Conservation (phyloP, 2,113 vertebrate genomes). For the Chamaetylas fuelleborni region DNA sequence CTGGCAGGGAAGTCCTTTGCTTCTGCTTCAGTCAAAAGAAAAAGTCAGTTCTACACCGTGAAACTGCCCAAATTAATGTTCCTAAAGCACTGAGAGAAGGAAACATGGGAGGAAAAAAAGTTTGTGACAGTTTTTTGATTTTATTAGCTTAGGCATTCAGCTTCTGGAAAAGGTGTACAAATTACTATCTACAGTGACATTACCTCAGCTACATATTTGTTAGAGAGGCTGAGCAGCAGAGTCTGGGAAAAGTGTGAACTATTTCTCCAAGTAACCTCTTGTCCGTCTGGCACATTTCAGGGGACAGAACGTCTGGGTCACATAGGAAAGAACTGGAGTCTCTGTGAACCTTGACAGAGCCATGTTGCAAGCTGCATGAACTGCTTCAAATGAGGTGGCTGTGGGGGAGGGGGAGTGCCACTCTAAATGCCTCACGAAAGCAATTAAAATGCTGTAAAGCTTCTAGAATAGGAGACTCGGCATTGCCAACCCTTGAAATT, state of each 20-base stretch:
- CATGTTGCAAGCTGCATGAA: slow-evolving; percentile 40
- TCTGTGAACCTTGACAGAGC: slow-evolving; percentile 36
- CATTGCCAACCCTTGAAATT: neutral
- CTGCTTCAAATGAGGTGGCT: neutral
- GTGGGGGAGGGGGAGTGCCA: neutral
- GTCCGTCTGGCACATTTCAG: slow-evolving; percentile 56
- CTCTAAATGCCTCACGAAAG: slow-evolving; percentile 6
- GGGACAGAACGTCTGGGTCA: slow-evolving; percentile 50
- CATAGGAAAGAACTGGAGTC: slow-evolving; percentile 27
- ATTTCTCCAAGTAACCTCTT: slow-evolving; percentile 60
- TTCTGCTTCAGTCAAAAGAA: neutral
- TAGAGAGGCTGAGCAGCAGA: neutral
- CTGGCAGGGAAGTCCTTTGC: neutral
- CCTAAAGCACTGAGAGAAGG: neutral
- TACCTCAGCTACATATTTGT: slow-evolving; percentile 31
- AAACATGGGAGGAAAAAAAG: neutral
- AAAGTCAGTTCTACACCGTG: neutral
- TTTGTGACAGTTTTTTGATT: neutral
- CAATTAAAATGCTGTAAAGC: slow-evolving; percentile 25
- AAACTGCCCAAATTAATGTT: neutral
- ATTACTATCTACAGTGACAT: neutral
- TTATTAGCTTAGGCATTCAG: neutral
- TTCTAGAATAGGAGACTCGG: neutral
- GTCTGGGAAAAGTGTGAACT: slow-evolving; percentile 46
- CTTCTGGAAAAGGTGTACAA: slow-evolving; percentile 21